Conservation (phyloP, 2,888 invertebrate species). For the Xestoiulus laeticollis region DNA sequence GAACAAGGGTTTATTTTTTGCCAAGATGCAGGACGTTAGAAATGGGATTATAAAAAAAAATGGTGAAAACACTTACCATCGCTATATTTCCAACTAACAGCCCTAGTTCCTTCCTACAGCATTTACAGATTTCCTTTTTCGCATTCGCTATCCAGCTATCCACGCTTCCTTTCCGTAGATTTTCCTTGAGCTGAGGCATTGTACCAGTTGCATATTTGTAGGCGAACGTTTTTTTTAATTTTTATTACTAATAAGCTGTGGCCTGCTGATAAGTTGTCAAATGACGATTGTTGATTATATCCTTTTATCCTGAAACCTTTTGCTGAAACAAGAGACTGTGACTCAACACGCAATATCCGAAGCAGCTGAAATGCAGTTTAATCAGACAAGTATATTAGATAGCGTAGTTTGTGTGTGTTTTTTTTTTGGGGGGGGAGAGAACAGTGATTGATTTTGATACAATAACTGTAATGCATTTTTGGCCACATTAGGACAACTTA, state of each 20-base stretch:
- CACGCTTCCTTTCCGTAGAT: neutral
- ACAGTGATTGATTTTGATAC: too few species aligned
- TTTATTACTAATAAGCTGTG: neutral
- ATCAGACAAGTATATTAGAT: neutral
- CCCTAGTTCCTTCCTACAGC: slow-evolving; percentile 44
- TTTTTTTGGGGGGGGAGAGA: too few species aligned
- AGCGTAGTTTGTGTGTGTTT: neutral
- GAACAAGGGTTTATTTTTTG: too few species aligned
- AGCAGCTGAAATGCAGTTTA: neutral
- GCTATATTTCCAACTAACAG: slow-evolving; percentile 45
- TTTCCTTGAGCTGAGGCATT: slow-evolving; percentile 18
- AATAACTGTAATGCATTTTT: too few species aligned
- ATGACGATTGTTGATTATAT: too few species aligned
- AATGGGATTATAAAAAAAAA: too few species aligned
- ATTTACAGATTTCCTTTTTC: slow-evolving; percentile 49
- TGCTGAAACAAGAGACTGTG: too few species aligned
- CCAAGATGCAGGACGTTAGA: too few species aligned
- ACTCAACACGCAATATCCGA: neutral
- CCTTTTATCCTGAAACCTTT: neutral
- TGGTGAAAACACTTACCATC: neutral
- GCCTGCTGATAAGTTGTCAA: neutral
- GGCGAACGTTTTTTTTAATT: neutral
- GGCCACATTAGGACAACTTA: too few species aligned
- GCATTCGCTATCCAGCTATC: slow-evolving; percentile 10
- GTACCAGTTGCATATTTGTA: slow-evolving; percentile 39